Base-by-base conservation (phyloP, 1,140 invertebrate genomes). In the Prorops nasuta region DNA sequence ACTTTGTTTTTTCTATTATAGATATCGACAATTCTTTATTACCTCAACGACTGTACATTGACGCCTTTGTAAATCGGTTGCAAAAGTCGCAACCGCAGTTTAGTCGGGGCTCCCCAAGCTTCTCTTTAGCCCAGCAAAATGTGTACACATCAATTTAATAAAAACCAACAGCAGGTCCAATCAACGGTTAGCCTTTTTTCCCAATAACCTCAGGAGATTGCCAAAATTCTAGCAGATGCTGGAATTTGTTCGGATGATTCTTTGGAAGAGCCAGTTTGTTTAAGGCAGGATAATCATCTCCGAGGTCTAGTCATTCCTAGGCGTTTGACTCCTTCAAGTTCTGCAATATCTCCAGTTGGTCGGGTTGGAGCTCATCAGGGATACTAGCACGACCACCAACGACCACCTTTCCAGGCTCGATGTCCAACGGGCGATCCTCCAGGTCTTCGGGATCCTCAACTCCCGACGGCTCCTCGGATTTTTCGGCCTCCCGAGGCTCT, bases 251-350 rank as follows among this genome's bases (percentile, higher is more conserved):
- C 54, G 67, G 65, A 62, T 75, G 70, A 65, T 69, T 72, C 49
- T 69, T 66, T 57, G 75, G 74, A 67, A 77, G 67, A 60, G 69
- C 68, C 60, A 72, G 47, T 67, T 70, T 35, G 48, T 60, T 66
- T 66, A 72, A 67, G 65, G 66, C 69, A 64, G 64, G 58, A 63
- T 60, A 64, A 22, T 63, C 42, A 45, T 66, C 55, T 60, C 71
- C 69, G 73, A 74, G 72, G 69, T 66, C 60, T 57, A 66, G 67
- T 69, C 67, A 71, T 60, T 70, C 70, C 75, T 88, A 93, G 77
- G 91, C 91, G 72, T 92, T 91, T 44, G 91, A 93, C 72, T 92
- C 91, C 72, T 92, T 92, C 14, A 92, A 79, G 67, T 89, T 86
- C 67, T 91, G 89, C 21, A 93, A 81, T 65, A 89, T 84, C 19